phyloP scores from a whole-genome alignment of 2,888 invertebrate genomes.

The Melieria picta region DNA sequence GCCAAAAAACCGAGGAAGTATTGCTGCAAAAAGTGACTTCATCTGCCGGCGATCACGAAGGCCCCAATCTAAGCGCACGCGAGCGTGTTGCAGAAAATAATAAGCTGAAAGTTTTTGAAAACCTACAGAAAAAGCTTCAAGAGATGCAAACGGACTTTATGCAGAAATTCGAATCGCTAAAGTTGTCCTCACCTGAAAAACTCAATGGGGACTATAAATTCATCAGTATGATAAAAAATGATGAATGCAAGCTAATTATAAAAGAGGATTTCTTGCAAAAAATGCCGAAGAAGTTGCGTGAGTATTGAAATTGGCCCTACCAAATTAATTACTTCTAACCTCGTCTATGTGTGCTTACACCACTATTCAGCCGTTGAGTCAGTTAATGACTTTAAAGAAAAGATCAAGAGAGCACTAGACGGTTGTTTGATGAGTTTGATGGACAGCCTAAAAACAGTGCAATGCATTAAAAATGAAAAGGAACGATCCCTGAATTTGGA shows the following conservation, averaged over 20 bases:
- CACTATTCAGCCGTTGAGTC: conserved; percentile 30
- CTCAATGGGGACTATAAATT: conserved; percentile 43
- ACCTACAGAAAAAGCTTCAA: conserved; percentile 38
- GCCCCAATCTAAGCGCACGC: conserved; percentile 30
- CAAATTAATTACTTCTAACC: neutral
- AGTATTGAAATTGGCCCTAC: conserved; percentile 32
- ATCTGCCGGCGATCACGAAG: conserved; percentile 41
- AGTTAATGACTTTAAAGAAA: conserved; percentile 44
- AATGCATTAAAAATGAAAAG: conserved; percentile 18
- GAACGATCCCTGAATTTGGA: conserved; percentile 26
- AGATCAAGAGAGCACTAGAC: conserved; percentile 39
- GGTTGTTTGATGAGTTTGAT: conserved; percentile 34
- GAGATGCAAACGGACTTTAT: conserved; percentile 46
- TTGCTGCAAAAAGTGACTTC: conserved; percentile 39
- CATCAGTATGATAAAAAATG: conserved; percentile 43
- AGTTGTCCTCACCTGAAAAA: conserved; percentile 17
- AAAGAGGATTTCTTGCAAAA: conserved; percentile 42
- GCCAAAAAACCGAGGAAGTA: conserved; percentile 2
- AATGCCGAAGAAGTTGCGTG: conserved; percentile 48
- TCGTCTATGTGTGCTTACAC: neutral
- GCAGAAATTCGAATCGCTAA: conserved; percentile 36
- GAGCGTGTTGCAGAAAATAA: conserved; percentile 39
- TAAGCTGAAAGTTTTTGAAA: conserved; percentile 36
- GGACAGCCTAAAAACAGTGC: conserved; percentile 33
- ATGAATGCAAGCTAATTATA: conserved; percentile 44